Evolutionary conservation across 2,113 vertebrate species (phyloP).

Genomic region (Silurus glanis): DNA sequence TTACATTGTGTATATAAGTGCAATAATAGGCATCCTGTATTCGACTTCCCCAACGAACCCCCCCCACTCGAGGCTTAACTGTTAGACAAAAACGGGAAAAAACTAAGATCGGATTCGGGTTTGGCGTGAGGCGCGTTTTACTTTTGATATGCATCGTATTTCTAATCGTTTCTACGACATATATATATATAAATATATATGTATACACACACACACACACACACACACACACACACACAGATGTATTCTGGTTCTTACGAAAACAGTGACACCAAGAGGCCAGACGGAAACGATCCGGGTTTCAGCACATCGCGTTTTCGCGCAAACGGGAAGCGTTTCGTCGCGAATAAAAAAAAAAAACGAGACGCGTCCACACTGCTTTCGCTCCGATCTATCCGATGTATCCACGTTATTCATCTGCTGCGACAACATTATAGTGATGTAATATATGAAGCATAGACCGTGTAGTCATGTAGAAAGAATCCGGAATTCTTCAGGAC

Average conservation of each 20-base stretch:
- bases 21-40: slow-evolving; percentile 55
- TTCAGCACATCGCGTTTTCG: slow-evolving; percentile 5
- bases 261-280: too few relatives aligned
- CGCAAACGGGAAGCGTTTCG: not conserved
- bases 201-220: too few relatives aligned
- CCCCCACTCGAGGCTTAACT: slow-evolving; percentile 48
- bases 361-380: too few relatives aligned
- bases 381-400: not conserved
- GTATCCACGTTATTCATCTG: not conserved
- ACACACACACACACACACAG: too few relatives aligned
- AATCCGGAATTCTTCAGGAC: not conserved
- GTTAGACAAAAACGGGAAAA: slow-evolving; percentile 28
- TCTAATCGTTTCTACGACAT: slow-evolving; percentile 10
- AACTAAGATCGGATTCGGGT: slow-evolving; percentile 30
- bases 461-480: not conserved
- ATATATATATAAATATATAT: too few relatives aligned
- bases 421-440: not conserved
- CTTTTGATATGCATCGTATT: slow-evolving; percentile 42
- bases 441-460: not conserved
- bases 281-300: slow-evolving; percentile 2
- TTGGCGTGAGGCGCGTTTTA: slow-evolving; percentile 26
- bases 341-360: not conserved
- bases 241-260: not conserved
- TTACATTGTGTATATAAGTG: slow-evolving; percentile 52
- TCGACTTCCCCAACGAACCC: slow-evolving; percentile 41